Evolutionary conservation across 2,797 vertebrate genomes (phyloP).

Genomic region (Gambusia yucatana): DNA sequence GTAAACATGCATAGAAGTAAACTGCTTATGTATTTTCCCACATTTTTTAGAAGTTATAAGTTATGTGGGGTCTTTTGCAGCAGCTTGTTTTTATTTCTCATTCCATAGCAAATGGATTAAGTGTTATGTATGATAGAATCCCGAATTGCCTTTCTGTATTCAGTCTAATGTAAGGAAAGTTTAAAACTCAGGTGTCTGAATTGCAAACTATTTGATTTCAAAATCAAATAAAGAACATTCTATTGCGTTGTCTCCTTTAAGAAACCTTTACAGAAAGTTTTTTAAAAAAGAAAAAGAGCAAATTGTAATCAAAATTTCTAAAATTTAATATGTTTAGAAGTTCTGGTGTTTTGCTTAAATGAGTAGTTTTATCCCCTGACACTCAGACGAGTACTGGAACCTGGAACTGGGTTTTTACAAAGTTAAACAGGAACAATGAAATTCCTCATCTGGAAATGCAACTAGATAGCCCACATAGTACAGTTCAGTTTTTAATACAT

Average conservation of each 20-base stretch:
- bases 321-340: not conserved
- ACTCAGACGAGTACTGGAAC: not conserved
- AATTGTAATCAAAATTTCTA: not conserved
- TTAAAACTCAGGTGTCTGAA: no score
- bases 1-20: not conserved
- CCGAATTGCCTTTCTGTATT: not conserved
- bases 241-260: not conserved
- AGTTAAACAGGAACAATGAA: not conserved
- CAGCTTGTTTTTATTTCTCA: not conserved
- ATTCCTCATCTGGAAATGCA: not conserved
- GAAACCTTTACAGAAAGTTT: not conserved
- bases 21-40: not conserved
- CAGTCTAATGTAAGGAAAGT: not conserved
- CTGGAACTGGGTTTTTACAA: not conserved
- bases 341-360: not conserved
- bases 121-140: not conserved
- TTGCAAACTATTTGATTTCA: not conserved
- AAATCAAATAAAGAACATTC: not conserved
- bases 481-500: not conserved
- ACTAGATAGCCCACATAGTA: not conserved
- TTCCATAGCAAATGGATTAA: not conserved
- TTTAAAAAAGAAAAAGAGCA: not conserved
- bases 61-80: not conserved
- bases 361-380: not conserved
- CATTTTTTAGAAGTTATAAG: not conserved